Evolutionary conservation across 2,888 invertebrate genomes (phyloP), one percentile per base, ranked within the genome.

Genomic region (Frankliniella intonsa): DNA sequence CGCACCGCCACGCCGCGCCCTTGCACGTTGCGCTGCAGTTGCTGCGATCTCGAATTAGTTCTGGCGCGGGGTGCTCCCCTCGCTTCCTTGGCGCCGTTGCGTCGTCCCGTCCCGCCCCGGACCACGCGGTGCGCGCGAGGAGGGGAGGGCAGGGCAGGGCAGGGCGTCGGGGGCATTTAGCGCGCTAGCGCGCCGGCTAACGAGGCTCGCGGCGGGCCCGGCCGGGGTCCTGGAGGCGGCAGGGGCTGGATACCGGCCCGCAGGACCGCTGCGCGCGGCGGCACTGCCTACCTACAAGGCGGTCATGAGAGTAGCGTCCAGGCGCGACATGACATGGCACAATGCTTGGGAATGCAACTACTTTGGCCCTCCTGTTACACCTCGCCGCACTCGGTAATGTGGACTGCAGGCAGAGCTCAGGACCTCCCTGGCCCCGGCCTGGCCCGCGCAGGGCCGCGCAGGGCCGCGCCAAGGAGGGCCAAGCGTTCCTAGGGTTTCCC

Each of bases 31-130:
- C 55, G 55, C 55, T 55, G 55, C 55, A 55, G 22, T 22, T 9
- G 22, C 69, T 69, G 69, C 69, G 69, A 11, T 69, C 69, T 69
- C 69, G 69, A 69, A 69, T 69, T 69, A 69, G 69, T 69, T 22
- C 69, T 69, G 69, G 69, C 69, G 69, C n/a, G 22, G 69, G 11
- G 22, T 22, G 22, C n/a, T 11, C 17, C 17, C 55, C 55, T 14
- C 55, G 55, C 55, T 11, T 38, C 2, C 38, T 38, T 38, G 38
- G 38, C 38, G 38, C 38, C 38, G 38, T 38, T 38, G 38, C 38
- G 38, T 38, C 38, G 38, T 5, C 38, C 38, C 38, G 38, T 38
- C 38, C 38, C 38, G 38, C 3, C 1, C 55, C 17, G 2, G 3
- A 55, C 55, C 55, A 17, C 55, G 55, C 55, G 17, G 55, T 11